Base-by-base conservation (phyloP, 1,140 invertebrate species). In the Pogonomyrmex californicus region DNA sequence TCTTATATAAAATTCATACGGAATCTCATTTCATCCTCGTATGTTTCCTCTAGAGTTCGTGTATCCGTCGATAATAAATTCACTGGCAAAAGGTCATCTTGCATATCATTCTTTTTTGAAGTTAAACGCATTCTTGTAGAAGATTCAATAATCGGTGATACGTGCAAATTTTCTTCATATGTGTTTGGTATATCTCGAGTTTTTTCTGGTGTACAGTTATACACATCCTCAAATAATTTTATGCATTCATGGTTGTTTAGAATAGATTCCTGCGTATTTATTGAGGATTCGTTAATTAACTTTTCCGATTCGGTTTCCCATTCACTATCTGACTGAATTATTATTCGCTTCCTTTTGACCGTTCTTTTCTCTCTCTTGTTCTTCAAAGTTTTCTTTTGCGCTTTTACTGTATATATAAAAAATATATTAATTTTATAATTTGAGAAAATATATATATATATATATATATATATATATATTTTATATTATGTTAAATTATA, bases 201-300 rank as follows among this genome's bases (percentile, higher is more conserved):
- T 17, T 9, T 66, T 33, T 89, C 88, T n/a, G 81, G 87, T 6
- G 81, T 54, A 30, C 12, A 23, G 23, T 23, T 23, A 23, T 23
- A 30, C 3, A 36, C 12, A 41, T 68, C 36, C 0, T 81, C 38
- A n/a, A 81, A 81, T 33, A 81, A 41, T 44, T 70, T 44, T 36
- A 78, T 47, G n/a, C 36, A 6, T 7, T 44, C 14, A 23, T 63
- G 7, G 44, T n/a, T 5, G 4, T n/a, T n/a, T 2, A 1, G 12
- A 9, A 12, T 68, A 2, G 14, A 41, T 38, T 1, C n/a, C 30
- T 0, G 3, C 41, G 12, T 38, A 63, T 12, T 0, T 17, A 6
- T 36, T 47, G 17, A 7, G 1, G 6, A 0, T 49, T 63, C 30
- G 0, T 66, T 54, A 23, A 79, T 14, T 5, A 14, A 51, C 1